Base-by-base conservation (phyloP, 2,797 vertebrate species). In the Chelon labrosus region DNA sequence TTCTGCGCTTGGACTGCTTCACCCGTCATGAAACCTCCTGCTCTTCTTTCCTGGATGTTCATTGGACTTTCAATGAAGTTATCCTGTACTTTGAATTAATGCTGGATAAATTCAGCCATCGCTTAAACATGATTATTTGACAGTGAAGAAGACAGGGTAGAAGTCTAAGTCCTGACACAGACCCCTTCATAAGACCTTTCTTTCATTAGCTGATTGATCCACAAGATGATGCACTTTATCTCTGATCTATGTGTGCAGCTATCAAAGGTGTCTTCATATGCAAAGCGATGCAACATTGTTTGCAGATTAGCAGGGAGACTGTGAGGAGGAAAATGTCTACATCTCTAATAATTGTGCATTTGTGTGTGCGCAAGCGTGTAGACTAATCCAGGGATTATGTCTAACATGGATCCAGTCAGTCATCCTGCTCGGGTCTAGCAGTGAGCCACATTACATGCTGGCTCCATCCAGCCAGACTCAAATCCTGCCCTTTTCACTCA, bases 401-500 rank as follows among this genome's bases (percentile, higher is more conserved):
- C 49, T 41, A 58, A 35, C n/a, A 12, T 68, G 61, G 65, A 82
- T 68, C 60, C 53, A 73, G 66, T 60, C 73, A 83, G 85, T 79
- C 74, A 59, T 62, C 59, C 73, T 70, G 69, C 77, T 81, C 47
- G 66, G 73, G 86, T 85, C 79, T 79, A 75, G 69, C 46, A 47
- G 76, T 85, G 78, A 88, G 85, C 73, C 68, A 79, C 83, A 91
- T 87, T 85, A 87, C 88, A 89, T 31, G 70, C 76, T 65, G 63
- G 44, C 71, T 88, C 70, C 72, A 75, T 80, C 85, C 85, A 85
- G 80, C 85, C 73, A 77, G 42, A 75, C 75, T 66, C 65, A 87
- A 90, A 91, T 88, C 88, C 89, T 78, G 76, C 73, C 86, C 85
- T 88, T 92, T 84, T 80, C 75, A 85, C 77, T 87, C 39, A 9